Percentiles rank a stretch among this genome's conserved stretches.
phyloP scores from a whole-genome alignment of 2,797 vertebrate genomes.

The Columba guinea region DNA sequence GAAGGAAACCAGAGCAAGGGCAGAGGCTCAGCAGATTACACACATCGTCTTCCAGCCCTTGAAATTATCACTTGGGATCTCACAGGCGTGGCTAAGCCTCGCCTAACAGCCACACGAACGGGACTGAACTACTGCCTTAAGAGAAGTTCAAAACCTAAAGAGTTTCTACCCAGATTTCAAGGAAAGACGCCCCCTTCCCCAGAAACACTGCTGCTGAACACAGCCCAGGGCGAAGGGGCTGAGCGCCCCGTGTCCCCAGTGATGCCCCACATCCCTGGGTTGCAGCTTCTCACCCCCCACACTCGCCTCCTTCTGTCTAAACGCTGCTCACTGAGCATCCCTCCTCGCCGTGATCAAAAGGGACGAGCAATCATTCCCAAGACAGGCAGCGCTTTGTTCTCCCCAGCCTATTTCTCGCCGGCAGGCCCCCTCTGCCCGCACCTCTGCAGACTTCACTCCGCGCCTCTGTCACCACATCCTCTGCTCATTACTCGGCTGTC shows the following conservation, averaged over 20 bases:
- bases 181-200: neutral
- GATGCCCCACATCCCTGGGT: accelerated
- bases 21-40: neutral
- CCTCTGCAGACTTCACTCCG: neutral
- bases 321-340: neutral
- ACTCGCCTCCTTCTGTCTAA: neutral
- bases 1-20: neutral
- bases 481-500: neutral
- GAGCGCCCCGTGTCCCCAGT: accelerated
- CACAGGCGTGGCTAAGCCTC: neutral
- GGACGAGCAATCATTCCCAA: neutral
- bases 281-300: neutral
- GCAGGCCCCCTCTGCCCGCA: slow-evolving; percentile 23
- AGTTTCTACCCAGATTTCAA: neutral
- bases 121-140: neutral
- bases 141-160: neutral
- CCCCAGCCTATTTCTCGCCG: neutral
- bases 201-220: neutral
- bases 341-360: slow-evolving; percentile 56
- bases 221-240: accelerated
- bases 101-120: accelerated
- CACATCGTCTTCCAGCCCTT: neutral
- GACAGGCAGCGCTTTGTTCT: slow-evolving; percentile 28
- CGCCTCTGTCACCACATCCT: neutral
- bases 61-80: neutral